Conservation (phyloP, 2,888 invertebrate species). For the Drosophila buzzatii region DNA sequence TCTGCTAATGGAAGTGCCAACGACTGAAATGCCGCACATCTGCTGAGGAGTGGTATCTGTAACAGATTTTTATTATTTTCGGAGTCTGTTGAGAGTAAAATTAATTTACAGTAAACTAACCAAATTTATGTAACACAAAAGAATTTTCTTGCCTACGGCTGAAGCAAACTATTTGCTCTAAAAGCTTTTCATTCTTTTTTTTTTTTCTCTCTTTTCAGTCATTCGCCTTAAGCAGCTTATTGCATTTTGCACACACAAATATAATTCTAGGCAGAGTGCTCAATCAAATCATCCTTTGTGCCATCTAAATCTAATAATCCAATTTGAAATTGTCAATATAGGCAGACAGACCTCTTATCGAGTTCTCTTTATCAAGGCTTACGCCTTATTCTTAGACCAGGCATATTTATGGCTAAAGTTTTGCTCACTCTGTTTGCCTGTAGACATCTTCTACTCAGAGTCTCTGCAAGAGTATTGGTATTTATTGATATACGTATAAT, state of each 20-base stretch:
- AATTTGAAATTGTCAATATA: slow-evolving; percentile 69
- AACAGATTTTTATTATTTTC: background rate
- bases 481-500: slow-evolving; percentile 42
- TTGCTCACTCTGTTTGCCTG: slow-evolving; percentile 21
- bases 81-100: background rate
- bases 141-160: too few species aligned
- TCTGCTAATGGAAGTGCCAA: slow-evolving; percentile 68
- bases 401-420: slow-evolving; percentile 52
- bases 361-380: slow-evolving; percentile 43
- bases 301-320: slow-evolving; percentile 52
- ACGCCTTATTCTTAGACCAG: slow-evolving; percentile 20
- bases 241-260: slow-evolving; percentile 3
- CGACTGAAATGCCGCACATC: slow-evolving; percentile 34
- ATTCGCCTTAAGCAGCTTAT: background rate
- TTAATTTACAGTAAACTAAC: background rate
- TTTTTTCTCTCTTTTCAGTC: background rate
- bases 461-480: slow-evolving; percentile 26
- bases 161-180: background rate
- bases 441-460: slow-evolving; percentile 7
- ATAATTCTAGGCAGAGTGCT: slow-evolving; percentile 27
- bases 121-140: background rate
- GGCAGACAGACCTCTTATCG: slow-evolving; percentile 54
- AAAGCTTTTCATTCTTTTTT: background rate
- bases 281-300: background rate
- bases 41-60: slow-evolving; percentile 4